Percentiles rank a stretch among this genome's conserved stretches.
phyloP scores from a whole-genome alignment of 2,113 vertebrate species.

The Bubo bubo region DNA sequence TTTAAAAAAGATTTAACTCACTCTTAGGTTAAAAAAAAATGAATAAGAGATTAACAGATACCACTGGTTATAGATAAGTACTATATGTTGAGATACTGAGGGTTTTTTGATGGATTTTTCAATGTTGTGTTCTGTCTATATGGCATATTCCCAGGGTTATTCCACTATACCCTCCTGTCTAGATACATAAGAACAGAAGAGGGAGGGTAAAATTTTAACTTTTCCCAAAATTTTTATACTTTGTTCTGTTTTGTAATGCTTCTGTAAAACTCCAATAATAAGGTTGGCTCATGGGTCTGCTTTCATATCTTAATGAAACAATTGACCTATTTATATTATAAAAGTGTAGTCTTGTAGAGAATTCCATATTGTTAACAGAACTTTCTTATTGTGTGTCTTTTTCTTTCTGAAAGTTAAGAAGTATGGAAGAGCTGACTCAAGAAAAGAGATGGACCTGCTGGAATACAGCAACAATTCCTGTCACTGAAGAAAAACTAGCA shows the following conservation, averaged over 20 bases:
- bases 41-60: not conserved
- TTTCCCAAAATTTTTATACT: not conserved
- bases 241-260: not conserved
- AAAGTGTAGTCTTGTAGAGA: not conserved
- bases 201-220: not conserved
- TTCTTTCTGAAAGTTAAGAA: slow-evolving; percentile 76
- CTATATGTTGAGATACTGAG: not conserved
- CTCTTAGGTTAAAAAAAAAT: not conserved
- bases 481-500: slow-evolving; percentile 80
- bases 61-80: not conserved
- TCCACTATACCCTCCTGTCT: not conserved
- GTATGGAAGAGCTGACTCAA: slow-evolving; percentile 77
- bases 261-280: not conserved
- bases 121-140: not conserved
- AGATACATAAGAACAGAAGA: not conserved
- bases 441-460: slow-evolving; percentile 71
- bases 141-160: not conserved
- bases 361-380: not conserved
- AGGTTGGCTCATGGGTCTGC: not conserved
- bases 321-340: not conserved
- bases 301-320: not conserved
- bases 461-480: slow-evolving; percentile 53
- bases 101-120: not conserved
- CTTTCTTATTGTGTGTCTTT: not conserved
- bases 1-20: not conserved